A percentile compares a stretch with the other conserved stretches of the same genome.
Evolutionary conservation across 37 sponge, comb jelly and placozoan species (phyloP).

Genomic region (Oopsacas minuta): DNA sequence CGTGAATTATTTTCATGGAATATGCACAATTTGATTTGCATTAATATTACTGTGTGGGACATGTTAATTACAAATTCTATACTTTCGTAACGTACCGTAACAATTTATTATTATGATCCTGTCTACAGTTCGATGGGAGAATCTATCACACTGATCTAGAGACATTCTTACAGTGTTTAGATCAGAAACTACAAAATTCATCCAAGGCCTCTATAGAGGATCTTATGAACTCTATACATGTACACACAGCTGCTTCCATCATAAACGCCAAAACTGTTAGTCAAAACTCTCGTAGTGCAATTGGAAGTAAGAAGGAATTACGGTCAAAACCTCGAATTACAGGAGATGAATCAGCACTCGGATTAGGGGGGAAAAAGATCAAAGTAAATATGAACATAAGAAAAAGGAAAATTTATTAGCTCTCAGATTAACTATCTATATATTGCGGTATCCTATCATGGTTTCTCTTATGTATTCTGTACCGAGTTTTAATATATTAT

Average conservation of each 20-base stretch:
- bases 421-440: neutral
- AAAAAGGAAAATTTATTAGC: neutral
- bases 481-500: no score
- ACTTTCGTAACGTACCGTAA: no score
- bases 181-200: neutral
- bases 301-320: neutral
- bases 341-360: neutral
- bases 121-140: neutral
- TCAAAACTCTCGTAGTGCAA: neutral
- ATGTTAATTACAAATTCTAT: no score
- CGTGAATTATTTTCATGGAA: no score
- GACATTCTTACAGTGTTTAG: neutral
- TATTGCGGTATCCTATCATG: neutral
- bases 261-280: neutral
- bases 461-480: no score
- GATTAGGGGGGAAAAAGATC: neutral
- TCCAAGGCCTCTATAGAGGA: conserved; percentile 8
- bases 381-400: neutral
- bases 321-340: neutral
- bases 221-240: neutral
- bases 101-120: neutral
- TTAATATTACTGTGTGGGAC: no score
- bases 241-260: neutral
- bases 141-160: neutral
- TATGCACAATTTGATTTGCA: no score